Base-by-base conservation (phyloP, 2,113 vertebrate genomes). In the Hippocampus comes region DNA sequence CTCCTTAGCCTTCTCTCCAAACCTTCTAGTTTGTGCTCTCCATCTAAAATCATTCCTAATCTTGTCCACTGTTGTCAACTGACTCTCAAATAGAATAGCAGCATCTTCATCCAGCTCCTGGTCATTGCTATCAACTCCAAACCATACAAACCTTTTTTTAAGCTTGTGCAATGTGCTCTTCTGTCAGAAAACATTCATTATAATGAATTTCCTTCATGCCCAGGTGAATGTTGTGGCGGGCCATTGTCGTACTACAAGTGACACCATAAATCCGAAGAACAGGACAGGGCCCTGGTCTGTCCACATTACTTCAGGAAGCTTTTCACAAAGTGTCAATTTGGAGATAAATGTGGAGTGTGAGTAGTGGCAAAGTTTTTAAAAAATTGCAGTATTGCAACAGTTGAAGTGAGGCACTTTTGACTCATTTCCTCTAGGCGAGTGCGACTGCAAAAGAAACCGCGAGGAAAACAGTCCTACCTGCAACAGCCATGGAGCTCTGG, bases 401-500 rank as follows among this genome's bases (percentile, higher is more conserved):
- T 15, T 38, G 41, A 42, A 9, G 18, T 34, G 21, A 51, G 14
- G 18, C 46, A 51, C 17, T 18, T 68, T 34, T 4, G 11, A 30
- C 18, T n/a, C 4, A 23, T 41, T 42, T 55, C 48, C 46, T 61
- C 1, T 55, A 87, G 88, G 84, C 75, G 34, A 74, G 59, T 89
- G 87, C 71, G 70, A 76, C 8, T 90, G 81, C 51, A 53, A 8
- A 1, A 66, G 27, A 56, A 68, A 61, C 25, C 25, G 43, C 7
- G 83, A 82, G 55, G 79, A 83, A 17, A 76, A 64, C 74, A 89
- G 84, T 51, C 25, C 43, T 0, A 12, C 9, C 53, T 90, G 85
- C 70, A 66, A 55, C 2, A 42, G 71, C 14, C 71, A 18, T 0
- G 84, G 87, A 1, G 34, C 63, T 23, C 57, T 82, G 1, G 70